Percentiles rank a stretch among this genome's conserved stretches.
Conservation (phyloP, 2,797 vertebrate species). For the Natrix natrix region DNA sequence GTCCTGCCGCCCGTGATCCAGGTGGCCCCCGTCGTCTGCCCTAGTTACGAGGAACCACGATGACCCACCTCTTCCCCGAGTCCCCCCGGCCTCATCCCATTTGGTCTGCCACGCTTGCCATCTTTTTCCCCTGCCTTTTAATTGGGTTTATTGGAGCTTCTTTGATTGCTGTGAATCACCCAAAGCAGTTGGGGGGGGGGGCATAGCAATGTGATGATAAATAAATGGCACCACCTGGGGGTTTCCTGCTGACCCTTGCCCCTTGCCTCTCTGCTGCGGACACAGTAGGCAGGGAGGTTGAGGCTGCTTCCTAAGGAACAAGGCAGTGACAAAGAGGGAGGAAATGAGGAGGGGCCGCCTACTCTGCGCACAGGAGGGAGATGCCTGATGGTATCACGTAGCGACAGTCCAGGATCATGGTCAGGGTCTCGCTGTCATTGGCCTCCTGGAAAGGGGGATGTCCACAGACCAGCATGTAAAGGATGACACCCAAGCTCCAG, state of each 20-base stretch:
- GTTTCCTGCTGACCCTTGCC: neutral
- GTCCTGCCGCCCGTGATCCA: neutral
- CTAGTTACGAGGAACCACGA: neutral
- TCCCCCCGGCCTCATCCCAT: neutral
- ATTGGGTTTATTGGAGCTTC: neutral
- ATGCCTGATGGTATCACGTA: slow-evolving; percentile 80
- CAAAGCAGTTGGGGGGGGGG: neutral
- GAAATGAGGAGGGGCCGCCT: slow-evolving; percentile 40
- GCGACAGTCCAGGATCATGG: slow-evolving; percentile 93
- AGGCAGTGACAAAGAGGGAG: too few relatives aligned
- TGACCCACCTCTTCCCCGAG: neutral
- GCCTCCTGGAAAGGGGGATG: slow-evolving; percentile 89
- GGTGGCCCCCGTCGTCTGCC: neutral
- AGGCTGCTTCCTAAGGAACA: slow-evolving; percentile 46
- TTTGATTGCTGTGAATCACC: neutral
- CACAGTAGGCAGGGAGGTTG: neutral
- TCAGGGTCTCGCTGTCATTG: slow-evolving; percentile 89
- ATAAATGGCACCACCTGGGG: neutral
- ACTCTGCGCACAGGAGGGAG: slow-evolving; percentile 83
- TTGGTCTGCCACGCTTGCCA: neutral
- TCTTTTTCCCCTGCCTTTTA: neutral
- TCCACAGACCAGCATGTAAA: slow-evolving; percentile 88
- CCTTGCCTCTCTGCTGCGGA: neutral
- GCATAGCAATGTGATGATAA: neutral
- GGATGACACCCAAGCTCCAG: slow-evolving; percentile 88